A percentile compares a stretch with the other conserved stretches of the same genome.
Evolutionary conservation across 1,140 invertebrate species (phyloP).

Genomic region (Drosophila grimshawi): DNA sequence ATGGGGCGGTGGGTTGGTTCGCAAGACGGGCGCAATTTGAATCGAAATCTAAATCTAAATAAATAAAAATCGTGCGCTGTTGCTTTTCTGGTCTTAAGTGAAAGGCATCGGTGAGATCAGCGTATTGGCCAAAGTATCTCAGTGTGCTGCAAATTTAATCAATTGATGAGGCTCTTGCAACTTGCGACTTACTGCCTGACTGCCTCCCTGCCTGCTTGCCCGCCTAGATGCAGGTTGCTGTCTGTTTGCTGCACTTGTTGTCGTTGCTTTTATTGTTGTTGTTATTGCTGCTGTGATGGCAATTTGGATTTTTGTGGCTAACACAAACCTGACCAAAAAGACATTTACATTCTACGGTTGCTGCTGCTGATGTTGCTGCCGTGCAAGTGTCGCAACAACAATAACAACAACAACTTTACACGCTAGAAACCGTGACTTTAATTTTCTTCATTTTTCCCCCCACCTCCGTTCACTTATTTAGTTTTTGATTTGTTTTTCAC

Average conservation of each 20-base stretch:
- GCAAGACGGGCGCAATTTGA: conserved; percentile 42
- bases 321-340: conserved; percentile 78
- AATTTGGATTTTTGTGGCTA: conserved; percentile 79
- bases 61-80: conserved; percentile 80
- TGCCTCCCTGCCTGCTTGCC: conserved; percentile 14
- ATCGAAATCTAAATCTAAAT: conserved; percentile 80
- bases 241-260: conserved; percentile 53
- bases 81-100: conserved; percentile 57
- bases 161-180: conserved; percentile 74
- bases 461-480: conserved; percentile 11
- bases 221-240: conserved; percentile 37
- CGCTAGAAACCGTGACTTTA: conserved; percentile 81
- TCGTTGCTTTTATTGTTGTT: conserved; percentile 73
- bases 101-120: conserved; percentile 80
- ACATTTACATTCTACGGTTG: conserved; percentile 79
- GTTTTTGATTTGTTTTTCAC: conserved; percentile 72
- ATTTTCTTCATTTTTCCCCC: conserved; percentile 63
- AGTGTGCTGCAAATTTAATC: conserved; percentile 77
- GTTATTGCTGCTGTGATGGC: conserved; percentile 66
- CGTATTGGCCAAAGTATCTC: conserved; percentile 61
- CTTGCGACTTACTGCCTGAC: conserved; percentile 43
- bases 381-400: conserved; percentile 55
- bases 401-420: conserved; percentile 74
- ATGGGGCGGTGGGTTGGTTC: not conserved
- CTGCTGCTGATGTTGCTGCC: conserved; percentile 33